Evolutionary conservation across 2,797 vertebrate species (phyloP).

Genomic region (Etheostoma perlongum): DNA sequence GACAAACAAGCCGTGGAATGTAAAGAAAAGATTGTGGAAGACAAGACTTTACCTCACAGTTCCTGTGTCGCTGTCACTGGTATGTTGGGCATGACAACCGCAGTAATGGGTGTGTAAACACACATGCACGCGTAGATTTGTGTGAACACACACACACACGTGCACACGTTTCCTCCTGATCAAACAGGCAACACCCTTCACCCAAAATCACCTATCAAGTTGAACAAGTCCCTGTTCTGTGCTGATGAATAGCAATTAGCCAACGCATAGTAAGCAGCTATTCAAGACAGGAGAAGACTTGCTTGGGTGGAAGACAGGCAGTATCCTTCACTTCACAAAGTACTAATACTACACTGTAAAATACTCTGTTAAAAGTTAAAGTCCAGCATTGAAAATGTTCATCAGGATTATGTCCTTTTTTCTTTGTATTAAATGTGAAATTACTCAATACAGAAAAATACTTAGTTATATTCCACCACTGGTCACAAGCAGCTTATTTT

Average conservation of each 20-base stretch:
- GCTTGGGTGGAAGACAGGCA: slow-evolving; percentile 4
- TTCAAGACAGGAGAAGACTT: slow-evolving; percentile 7
- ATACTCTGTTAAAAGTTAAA: too few species aligned
- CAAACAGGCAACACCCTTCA: slow-evolving; percentile 63
- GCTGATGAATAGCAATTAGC: slow-evolving; percentile 22
- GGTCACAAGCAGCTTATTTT: background rate
- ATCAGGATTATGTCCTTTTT: too few species aligned
- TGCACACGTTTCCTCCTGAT: slow-evolving; percentile 6
- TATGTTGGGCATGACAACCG: slow-evolving; percentile 44
- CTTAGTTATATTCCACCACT: too few species aligned
- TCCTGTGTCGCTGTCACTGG: slow-evolving; percentile 22
- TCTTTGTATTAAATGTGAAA: too few species aligned
- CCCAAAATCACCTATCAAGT: slow-evolving; percentile 59
- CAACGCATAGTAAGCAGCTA: background rate
- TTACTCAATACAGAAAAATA: too few species aligned
- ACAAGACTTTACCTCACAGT: slow-evolving; percentile 15
- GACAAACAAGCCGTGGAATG: slow-evolving; percentile 53
- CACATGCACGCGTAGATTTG: background rate
- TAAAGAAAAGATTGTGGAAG: background rate
- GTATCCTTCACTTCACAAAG: too few species aligned
- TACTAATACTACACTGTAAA: too few species aligned
- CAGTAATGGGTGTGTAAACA: background rate
- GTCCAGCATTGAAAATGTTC: too few species aligned
- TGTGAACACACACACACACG: background rate
- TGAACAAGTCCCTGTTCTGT: slow-evolving; percentile 51